Conservation (phyloP, 2,888 invertebrate genomes). For the Campopleginae sp. region DNA sequence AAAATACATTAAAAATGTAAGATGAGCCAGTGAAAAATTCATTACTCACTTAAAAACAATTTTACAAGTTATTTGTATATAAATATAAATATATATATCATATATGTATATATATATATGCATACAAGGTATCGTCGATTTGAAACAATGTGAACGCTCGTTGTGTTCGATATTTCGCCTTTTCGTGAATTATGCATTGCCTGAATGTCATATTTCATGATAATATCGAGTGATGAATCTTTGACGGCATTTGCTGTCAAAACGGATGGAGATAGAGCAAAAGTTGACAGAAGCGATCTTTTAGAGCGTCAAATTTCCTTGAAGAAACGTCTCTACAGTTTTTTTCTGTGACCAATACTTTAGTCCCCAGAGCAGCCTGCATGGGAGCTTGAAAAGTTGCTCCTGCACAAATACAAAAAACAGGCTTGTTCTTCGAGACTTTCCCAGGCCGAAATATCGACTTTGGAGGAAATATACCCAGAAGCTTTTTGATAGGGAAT, state of each 20-base stretch:
- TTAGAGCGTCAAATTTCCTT: not conserved
- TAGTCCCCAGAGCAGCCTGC: not conserved
- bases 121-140: not conserved
- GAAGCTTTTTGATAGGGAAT: not conserved
- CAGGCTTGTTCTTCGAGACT: not conserved
- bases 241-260: not conserved
- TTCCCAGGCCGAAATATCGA: not conserved
- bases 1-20: conserved; percentile 57
- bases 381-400: not conserved
- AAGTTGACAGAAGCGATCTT: not conserved
- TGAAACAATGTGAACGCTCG: not conserved
- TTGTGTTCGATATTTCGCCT: not conserved
- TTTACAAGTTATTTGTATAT: conserved; percentile 30
- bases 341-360: not conserved
- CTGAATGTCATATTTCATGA: not conserved
- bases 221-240: not conserved
- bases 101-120: not conserved
- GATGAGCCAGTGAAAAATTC: conserved; percentile 42
- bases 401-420: not conserved
- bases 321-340: not conserved
- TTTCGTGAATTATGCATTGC: not conserved
- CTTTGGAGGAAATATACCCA: not conserved
- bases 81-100: not conserved
- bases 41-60: conserved; percentile 51
- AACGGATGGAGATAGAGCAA: not conserved